Evolutionary conservation across 2,113 vertebrate genomes (phyloP), one percentile per base, ranked within the genome.

Genomic region (Cinclus mexicanus): DNA sequence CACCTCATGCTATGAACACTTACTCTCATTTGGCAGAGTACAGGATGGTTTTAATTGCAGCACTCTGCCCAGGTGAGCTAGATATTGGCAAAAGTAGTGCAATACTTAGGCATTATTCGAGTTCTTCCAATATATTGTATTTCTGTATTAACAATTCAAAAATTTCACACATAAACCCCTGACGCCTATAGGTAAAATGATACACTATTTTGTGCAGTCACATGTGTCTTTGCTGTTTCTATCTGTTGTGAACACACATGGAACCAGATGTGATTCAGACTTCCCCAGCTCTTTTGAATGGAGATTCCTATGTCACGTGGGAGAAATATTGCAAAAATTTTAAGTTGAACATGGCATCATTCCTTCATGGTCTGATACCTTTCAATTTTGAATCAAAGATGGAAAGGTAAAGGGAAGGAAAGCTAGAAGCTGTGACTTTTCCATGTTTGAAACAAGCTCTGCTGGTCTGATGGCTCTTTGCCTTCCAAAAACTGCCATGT

Each of bases 321-420:
- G 75, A 96, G 42, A 93, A 91, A 97, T 96, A 87, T 68, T 63
- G 85, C 19, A 94, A 78, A 65, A 90, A 74, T 53, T 88, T 75
- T n/a, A 94, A 90, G 35, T 50, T 72, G 86, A 94, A 91, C 14
- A 77, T 3, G 18, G 18, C 31, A 74, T 37, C 8, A 37, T 88
- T 96, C 25, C 70, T 97, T 97, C 78, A 94, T 1, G 17, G 46
- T 88, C 92, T 93, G 41, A n/a, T 95, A 85, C 17, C 71, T 97
- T 97, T 95, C 69, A 96, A 96, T 95, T 71, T 95, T 92, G 70
- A 95, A 72, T 83, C 42, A 64, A 70, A 96, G 59, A 84, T 14
- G 10, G 15, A 87, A 95, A 96, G 52, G 59, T 84, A 93, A 94
- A 41, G 18, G 18, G 5, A 71, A 92, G 53, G 29, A 84, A 90